Conservation (phyloP, 2,113 vertebrate genomes). For the Fulmarus glacialis region DNA sequence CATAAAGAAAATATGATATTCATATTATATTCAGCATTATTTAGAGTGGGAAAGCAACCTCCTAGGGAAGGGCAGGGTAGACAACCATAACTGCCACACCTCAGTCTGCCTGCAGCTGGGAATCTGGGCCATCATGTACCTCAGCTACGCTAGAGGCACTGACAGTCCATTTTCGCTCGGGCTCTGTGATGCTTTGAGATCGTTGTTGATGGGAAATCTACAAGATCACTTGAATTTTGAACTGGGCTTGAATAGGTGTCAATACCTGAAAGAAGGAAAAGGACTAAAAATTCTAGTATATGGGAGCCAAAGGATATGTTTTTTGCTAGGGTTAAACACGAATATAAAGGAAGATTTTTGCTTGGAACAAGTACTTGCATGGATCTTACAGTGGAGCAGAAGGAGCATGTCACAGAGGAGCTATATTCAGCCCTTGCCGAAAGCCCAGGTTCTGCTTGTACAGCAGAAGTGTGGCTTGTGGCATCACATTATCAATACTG, state of each 20-base stretch:
- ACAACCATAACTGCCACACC: background rate
- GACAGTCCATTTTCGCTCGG: accelerated
- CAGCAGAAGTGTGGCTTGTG: background rate
- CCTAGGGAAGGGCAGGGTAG: background rate
- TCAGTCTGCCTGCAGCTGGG: background rate
- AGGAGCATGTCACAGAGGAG: background rate
- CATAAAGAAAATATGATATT: background rate
- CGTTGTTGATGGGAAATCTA: background rate
- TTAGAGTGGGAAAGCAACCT: background rate
- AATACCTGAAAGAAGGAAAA: background rate
- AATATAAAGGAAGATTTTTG: background rate
- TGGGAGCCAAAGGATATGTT: background rate
- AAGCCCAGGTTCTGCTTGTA: background rate
- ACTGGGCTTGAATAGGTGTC: background rate
- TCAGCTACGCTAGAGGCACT: accelerated
- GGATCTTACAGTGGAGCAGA: background rate
- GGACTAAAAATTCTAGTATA: background rate
- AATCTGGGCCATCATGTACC: accelerated
- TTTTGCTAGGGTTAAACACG: background rate
- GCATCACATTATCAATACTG: background rate
- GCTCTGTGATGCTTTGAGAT: background rate
- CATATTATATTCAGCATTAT: background rate
- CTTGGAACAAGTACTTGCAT: background rate
- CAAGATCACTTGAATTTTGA: background rate
- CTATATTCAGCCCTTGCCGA: background rate